Conservation (phyloP, 1,140 invertebrate species). For the Drosophila ohnishii region DNA sequence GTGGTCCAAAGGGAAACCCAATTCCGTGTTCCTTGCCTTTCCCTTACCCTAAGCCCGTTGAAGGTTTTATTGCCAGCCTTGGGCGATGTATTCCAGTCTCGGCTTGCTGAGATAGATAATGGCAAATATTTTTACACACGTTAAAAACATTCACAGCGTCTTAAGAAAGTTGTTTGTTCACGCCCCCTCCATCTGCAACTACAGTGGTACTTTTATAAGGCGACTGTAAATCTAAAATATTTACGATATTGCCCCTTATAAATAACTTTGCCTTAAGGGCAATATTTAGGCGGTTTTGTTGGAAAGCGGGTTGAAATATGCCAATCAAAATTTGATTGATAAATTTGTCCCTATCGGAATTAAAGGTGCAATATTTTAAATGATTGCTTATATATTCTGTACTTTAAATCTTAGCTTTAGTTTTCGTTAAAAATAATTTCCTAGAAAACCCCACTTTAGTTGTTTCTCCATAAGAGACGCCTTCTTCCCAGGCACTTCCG, state of each 20-base stretch:
- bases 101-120: conserved; percentile 64
- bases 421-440: not conserved
- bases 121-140: conserved; percentile 69
- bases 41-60: conserved; percentile 39
- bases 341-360: not conserved
- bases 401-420: not conserved
- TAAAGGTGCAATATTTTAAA: not conserved
- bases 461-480: not conserved
- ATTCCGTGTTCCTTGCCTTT: conserved; percentile 6
- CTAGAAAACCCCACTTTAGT: not conserved
- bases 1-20: conserved; percentile 39
- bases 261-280: not conserved
- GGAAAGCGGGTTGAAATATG: not conserved
- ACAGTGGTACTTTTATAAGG: conserved; percentile 12
- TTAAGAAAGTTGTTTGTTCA: conserved; percentile 72
- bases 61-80: conserved; percentile 70
- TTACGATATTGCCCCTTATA: conserved; percentile 2
- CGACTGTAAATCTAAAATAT: conserved; percentile 3
- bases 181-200: conserved; percentile 44
- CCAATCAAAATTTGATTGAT: not conserved
- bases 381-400: not conserved
- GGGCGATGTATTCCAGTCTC: conserved; percentile 51
- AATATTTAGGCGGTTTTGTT: not conserved
- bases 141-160: conserved; percentile 45
- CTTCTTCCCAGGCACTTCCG: conserved; percentile 34